Conservation (phyloP, 2,888 invertebrate species). For the Galeruca laticollis region DNA sequence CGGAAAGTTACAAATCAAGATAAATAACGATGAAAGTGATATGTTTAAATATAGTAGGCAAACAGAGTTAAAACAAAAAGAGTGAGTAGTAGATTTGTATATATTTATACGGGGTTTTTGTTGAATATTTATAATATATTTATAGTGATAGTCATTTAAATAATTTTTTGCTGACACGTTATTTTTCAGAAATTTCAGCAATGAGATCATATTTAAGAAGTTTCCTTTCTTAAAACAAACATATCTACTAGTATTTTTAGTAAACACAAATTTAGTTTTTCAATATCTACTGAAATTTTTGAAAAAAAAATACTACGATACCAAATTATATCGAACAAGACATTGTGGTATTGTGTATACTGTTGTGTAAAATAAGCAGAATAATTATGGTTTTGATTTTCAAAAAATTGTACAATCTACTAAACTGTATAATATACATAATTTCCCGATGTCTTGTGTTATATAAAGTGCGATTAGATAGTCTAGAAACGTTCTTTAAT, state of each 20-base stretch:
- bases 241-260: background rate
- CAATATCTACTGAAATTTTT: background rate
- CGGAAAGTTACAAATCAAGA: background rate
- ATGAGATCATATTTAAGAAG: background rate
- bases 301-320: constrained; percentile 4
- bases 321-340: no score
- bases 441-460: background rate
- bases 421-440: background rate
- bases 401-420: background rate
- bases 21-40: background rate
- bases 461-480: background rate
- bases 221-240: background rate
- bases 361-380: no score
- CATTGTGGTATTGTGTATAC: background rate
- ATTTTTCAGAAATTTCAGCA: background rate
- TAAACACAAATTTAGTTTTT: background rate
- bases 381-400: background rate
- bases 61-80: constrained; percentile 25
- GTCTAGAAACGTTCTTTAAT: background rate
- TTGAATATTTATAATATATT: constrained; percentile 22
- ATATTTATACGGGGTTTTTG: constrained; percentile 14
- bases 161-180: constrained; percentile 8
- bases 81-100: constrained; percentile 23
- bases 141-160: constrained; percentile 23
- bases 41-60: background rate